These are phyloP conservation scores for Salmo trutta DNA, from an alignment of 2,797 vertebrate species.

Conservation along the genomic window DNA sequence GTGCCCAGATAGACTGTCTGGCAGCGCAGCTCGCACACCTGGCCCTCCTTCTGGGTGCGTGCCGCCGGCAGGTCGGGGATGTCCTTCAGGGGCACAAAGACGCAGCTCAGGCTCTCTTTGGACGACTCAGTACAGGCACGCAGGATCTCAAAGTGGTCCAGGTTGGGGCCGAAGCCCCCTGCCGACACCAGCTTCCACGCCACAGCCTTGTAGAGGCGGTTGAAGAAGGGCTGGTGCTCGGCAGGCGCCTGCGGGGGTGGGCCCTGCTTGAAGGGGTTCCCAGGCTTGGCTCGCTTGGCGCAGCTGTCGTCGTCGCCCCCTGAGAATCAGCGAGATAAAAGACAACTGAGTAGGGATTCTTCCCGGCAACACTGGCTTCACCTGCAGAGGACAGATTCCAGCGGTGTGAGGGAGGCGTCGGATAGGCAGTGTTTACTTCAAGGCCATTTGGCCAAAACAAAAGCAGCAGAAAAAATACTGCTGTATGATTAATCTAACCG, in stretches of 20 bases:
- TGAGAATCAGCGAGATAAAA: slow-evolving; percentile 47
- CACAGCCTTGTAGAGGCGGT: slow-evolving; percentile 95
- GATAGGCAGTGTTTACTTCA: background rate
- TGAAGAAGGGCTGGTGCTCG: slow-evolving; percentile 93
- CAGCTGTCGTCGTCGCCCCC: slow-evolving; percentile 58
- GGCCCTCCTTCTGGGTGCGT: slow-evolving; percentile 91
- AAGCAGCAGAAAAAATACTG: background rate
- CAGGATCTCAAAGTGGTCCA: slow-evolving; percentile 92
- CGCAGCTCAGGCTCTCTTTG: slow-evolving; percentile 88
- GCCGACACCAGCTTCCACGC: slow-evolving; percentile 96
- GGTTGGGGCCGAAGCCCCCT: slow-evolving; percentile 89
- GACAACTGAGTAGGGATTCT: slow-evolving; percentile 15
- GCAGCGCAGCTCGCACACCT: slow-evolving; percentile 95
- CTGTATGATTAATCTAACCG: background rate
- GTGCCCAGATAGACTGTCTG: slow-evolving; percentile 94
- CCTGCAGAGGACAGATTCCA: slow-evolving; percentile 19
- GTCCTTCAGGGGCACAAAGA: slow-evolving; percentile 93
- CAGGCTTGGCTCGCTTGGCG: slow-evolving; percentile 62
- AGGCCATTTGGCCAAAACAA: slow-evolving; percentile 26
- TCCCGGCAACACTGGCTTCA: slow-evolving; percentile 27
- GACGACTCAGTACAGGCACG: slow-evolving; percentile 89
- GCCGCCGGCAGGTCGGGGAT: slow-evolving; percentile 90
- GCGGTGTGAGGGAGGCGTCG: no score
- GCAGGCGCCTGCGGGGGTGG: slow-evolving; percentile 75
- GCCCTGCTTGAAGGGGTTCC: slow-evolving; percentile 36